Evolutionary conservation across 2,113 vertebrate species (phyloP).

Genomic region (zebrafish (Danio rerio)): GRCz12tu NC_133185.1:8082501-8083000

Average conservation of each 20-base stretch:
- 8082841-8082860: neutral
- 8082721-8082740: neutral
- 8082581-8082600: conserved; percentile 6
- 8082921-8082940: no score
- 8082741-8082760: neutral
- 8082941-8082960: neutral
- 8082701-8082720: neutral
- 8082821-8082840: neutral
- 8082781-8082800: neutral
- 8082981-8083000: neutral
- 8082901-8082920: neutral
- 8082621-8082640: neutral
- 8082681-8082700: neutral
- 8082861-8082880: neutral
- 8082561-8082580: neutral
- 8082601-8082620: neutral
- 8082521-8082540: neutral
- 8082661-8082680: neutral
- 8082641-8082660: neutral
- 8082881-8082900: neutral
- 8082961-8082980: neutral
- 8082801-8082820: neutral
- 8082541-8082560: neutral
- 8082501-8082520: neutral
- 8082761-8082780: neutral